Base-by-base conservation (phyloP, 2,797 vertebrate genomes). In the Crossoptilon crossoptilon region DNA sequence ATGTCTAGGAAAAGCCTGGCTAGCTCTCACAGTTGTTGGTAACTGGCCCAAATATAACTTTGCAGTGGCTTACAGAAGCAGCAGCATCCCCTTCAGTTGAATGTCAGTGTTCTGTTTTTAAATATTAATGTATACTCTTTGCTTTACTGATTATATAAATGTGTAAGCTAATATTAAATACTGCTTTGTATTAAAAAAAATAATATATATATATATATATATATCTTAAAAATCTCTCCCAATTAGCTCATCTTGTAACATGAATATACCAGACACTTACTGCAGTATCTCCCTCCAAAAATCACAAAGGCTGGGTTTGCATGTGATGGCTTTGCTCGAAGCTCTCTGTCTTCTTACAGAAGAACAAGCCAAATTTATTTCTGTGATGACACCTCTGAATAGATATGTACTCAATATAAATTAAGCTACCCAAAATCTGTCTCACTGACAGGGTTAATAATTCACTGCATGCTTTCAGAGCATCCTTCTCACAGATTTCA, bases 361-460 rank as follows among this genome's bases (percentile, higher is more conserved):
- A 24, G 17, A 89, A 27, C 23, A 94, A 91, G 46, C 4, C 29
- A 9, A 70, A 44, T 43, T 85, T 87, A 72, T 74, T 78, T 81
- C 73, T 69, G 10, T 27, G 9, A 88, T 76, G 63, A 11, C 72
- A 75, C 46, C 26, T 83, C 69, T 78, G 51, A 55, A 84, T 29
- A 87, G 59, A 68, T 72, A 78, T 37, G 11, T 33, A 67, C 35
- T 87, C 7, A 1, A 26, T 63, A 80, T 87, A 87, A 92, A 80
- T 81, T 81, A 90, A 94, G 55, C 39, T 81, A 63, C 49, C 43
- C 31, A 67, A 95, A 92, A 72, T 48, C 39, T 69, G 51, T 13
- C 66, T 86, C 33, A 29, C 27, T 86, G 35, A 56, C 46, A 59
- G 3, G 35, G 39, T 78, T 85, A 88, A 74, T 63, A 82, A 85